Conservation (phyloP, 1,140 invertebrate genomes). For the Achroia grisella region DNA sequence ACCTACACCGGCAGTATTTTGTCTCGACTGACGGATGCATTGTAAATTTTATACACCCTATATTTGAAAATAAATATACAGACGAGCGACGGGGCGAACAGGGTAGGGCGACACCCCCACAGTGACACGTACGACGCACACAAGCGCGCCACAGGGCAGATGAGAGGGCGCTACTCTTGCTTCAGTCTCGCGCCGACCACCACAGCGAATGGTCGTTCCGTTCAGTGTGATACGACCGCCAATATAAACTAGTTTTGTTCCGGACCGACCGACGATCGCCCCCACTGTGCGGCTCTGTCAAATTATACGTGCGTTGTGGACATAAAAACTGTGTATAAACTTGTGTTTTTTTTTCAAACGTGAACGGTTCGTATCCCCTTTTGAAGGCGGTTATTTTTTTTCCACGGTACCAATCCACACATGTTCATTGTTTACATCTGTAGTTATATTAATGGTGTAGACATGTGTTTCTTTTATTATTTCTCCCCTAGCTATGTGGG, state of each 20-base stretch:
- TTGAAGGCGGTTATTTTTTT: conserved; percentile 21
- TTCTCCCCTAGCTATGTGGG: conserved; percentile 32
- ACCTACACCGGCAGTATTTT: conserved; percentile 6
- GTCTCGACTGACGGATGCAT: conserved; percentile 31
- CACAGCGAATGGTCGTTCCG: conserved; percentile 29
- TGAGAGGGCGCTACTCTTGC: conserved; percentile 49
- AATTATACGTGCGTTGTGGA: conserved; percentile 53
- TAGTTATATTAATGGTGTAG: conserved; percentile 34
- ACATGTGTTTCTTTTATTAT: conserved; percentile 42
- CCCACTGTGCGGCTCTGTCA: conserved; percentile 31
- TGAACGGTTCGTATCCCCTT: conserved; percentile 50
- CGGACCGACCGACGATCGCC: conserved; percentile 37
- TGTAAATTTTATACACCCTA: conserved; percentile 23
- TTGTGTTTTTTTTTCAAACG: conserved; percentile 38
- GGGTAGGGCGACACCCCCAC: conserved; percentile 46
- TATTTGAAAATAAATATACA: conserved; percentile 64
- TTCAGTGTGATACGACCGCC: conserved; percentile 34
- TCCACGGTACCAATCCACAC: conserved; percentile 19
- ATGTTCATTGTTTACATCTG: conserved; percentile 58
- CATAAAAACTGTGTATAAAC: conserved; percentile 37
- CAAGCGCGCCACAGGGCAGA: conserved; percentile 29
- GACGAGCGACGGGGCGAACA: conserved; percentile 39
- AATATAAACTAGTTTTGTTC: conserved; percentile 66
- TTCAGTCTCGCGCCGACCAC: conserved; percentile 62
- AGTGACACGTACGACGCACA: conserved; percentile 32